Evolutionary conservation across 2,888 invertebrate genomes (phyloP).

Genomic region (Apamea epomidion): DNA sequence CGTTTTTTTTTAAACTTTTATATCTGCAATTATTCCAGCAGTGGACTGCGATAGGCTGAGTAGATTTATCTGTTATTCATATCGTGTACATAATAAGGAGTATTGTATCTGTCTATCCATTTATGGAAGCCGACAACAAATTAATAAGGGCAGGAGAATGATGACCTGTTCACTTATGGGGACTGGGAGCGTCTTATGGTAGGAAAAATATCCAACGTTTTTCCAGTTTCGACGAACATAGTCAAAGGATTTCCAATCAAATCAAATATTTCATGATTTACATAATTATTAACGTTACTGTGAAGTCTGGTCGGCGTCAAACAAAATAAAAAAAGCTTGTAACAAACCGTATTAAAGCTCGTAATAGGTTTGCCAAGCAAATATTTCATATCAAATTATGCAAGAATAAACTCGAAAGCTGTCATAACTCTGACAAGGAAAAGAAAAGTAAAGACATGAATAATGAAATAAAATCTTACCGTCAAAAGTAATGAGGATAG

Average conservation of each 20-base stretch:
- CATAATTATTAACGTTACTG: background rate
- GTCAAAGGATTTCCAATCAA: background rate
- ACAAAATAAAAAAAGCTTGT: background rate
- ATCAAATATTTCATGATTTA: background rate
- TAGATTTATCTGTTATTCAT: background rate
- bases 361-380: slow-evolving; percentile 1
- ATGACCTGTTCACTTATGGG: background rate
- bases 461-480: slow-evolving; percentile 42
- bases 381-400: slow-evolving; percentile 19
- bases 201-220: background rate
- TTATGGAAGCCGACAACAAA: background rate
- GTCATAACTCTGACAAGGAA: slow-evolving; percentile 18
- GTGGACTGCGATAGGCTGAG: too few species aligned
- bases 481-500: slow-evolving; percentile 23
- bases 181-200: background rate
- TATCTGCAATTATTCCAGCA: too few species aligned
- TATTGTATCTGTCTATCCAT: background rate
- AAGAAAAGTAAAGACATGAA: slow-evolving; percentile 26
- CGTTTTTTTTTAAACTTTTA: background rate
- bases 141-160: background rate
- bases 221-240: too few species aligned
- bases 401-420: slow-evolving; percentile 12
- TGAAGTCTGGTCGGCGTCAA: too few species aligned
- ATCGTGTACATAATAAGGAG: background rate
- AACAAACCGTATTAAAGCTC: background rate